A percentile compares a stretch with the other conserved stretches of the same genome.
Evolutionary conservation across 1,140 invertebrate species (phyloP).

Genomic region (Elysia chlorotica): DNA sequence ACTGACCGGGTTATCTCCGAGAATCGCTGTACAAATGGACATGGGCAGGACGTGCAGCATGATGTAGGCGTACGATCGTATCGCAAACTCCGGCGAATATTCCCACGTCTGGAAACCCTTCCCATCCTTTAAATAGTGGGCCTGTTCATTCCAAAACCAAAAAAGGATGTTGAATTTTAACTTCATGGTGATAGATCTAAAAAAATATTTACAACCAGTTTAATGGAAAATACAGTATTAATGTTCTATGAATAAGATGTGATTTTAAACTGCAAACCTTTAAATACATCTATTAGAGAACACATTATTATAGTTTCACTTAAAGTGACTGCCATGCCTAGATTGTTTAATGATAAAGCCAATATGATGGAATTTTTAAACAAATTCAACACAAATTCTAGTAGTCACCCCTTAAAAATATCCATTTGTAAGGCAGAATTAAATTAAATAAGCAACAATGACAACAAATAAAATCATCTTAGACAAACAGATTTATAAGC

Average conservation of each 20-base stretch:
- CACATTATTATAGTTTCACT: no score
- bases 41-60: conserved; percentile 83
- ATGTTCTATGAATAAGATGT: background rate
- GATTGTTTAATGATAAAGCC: no score
- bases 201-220: no score
- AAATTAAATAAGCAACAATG: no score
- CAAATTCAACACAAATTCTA: no score
- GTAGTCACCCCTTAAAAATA: no score
- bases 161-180: background rate
- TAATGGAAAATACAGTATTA: no score
- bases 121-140: conserved; percentile 81
- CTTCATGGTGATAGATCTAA: background rate
- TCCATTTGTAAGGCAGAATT: no score
- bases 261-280: background rate
- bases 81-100: conserved; percentile 92
- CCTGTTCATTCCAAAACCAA: conserved; percentile 66
- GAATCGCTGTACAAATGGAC: conserved; percentile 37
- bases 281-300: background rate
- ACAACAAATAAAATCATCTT: no score
- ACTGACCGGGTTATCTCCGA: conserved; percentile 50
- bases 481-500: no score
- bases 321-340: no score
- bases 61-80: conserved; percentile 92
- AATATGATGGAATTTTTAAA: no score
- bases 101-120: conserved; percentile 99